Evolutionary conservation across 2,797 vertebrate species (phyloP), one percentile per base, ranked within the genome.

Genomic region (Coregonus suidteri): DNA sequence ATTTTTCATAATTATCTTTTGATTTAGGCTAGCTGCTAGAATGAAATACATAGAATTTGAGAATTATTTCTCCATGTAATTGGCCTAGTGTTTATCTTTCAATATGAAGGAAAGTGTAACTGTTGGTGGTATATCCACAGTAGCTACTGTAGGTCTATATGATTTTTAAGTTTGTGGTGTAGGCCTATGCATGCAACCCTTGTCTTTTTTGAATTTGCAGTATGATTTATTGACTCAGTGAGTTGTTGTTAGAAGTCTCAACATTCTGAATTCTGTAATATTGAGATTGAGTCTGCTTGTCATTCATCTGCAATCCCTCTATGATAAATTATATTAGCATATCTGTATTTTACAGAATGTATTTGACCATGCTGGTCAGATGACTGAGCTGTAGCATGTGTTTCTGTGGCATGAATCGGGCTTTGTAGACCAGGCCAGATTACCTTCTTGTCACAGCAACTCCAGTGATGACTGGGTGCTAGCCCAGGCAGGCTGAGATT

Each of bases 361-460:
- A 30, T 85, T 79, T 79, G 69, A 82, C 75, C 68, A 51, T 75
- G 15, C 37, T 78, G 73, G 77, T 90, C 84, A 86, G 81, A 86
- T 90, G 91, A 91, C 81, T 75, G 87, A 88, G 79, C 86, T 85
- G 71, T 75, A 84, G 83, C 84, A 84, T 87, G 86, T 83, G 80
- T 86, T 85, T 79, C 77, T 83, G 74, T 88, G 82, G 77, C 83
- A 88, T 92, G 88, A 91, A 85, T 84, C 85, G 69, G 73, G 84
- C 87, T 90, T 90, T 92, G 84, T 84, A 83, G 88, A 83, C 81
- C 77, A 81, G 86, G 85, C 90, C 86, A 90, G 83, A 77, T 91
- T 91, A 92, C 89, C 85, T 88, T 91, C 83, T 87, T 88, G 88
- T 89, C 78, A 84, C 79, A 85, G 75, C 69, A 52, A 78, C 84